phyloP scores from a whole-genome alignment of 2,113 vertebrate genomes.

The Ageneiosus marmoratus region DNA sequence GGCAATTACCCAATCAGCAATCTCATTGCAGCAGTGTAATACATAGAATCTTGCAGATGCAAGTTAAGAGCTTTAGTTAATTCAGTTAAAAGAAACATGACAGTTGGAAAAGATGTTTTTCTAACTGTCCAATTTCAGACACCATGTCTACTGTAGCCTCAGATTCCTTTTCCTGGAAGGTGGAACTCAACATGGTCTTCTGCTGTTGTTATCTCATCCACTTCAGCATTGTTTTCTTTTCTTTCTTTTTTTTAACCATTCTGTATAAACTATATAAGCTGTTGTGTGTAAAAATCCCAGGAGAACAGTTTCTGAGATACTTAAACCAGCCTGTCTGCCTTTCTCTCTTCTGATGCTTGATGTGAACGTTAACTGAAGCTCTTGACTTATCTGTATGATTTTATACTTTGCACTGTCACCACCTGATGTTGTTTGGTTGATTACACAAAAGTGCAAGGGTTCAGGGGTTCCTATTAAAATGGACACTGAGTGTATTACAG shows the following conservation, averaged over 20 bases:
- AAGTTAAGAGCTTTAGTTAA: not conserved
- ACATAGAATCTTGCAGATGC: not conserved
- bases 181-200: not conserved
- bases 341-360: not conserved
- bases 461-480: not conserved
- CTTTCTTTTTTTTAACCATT: not conserved
- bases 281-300: not conserved
- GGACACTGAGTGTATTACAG: not conserved
- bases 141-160: not conserved
- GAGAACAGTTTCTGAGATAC: not conserved
- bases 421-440: not conserved
- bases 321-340: not conserved
- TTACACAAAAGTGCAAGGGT: not conserved
- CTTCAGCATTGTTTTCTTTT: not conserved
- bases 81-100: not conserved
- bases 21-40: not conserved
- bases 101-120: not conserved
- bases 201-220: not conserved
- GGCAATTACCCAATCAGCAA: too few species aligned
- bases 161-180: not conserved
- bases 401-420: not conserved
- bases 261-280: not conserved
- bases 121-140: not conserved
- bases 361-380: not conserved
- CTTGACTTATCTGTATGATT: not conserved